A percentile compares a stretch with the other conserved stretches of the same genome.
These are phyloP conservation scores for Monochamus saltuarius DNA, from an alignment of 1,140 invertebrate genomes.

Conservation along the genomic window DNA sequence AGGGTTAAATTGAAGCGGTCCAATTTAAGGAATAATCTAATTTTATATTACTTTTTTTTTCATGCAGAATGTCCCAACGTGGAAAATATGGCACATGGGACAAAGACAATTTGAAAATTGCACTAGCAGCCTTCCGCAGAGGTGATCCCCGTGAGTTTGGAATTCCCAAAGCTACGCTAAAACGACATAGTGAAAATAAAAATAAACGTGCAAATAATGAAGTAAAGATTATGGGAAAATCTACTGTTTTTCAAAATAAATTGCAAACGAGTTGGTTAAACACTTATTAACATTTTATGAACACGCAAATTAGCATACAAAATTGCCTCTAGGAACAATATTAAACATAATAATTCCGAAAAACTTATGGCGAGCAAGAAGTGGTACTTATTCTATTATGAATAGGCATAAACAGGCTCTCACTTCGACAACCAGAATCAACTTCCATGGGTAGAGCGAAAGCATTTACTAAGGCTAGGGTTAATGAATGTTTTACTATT, in stretches of 20 bases:
- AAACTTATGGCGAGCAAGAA: conserved; percentile 1
- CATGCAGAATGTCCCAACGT: too few relatives aligned
- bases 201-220: not conserved
- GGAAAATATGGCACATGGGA: too few relatives aligned
- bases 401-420: conserved; percentile 32
- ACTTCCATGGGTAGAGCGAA: conserved; percentile 34
- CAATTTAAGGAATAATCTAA: too few relatives aligned
- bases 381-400: conserved; percentile 30
- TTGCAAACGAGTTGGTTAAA: conserved; percentile 1
- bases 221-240: conserved; percentile 14
- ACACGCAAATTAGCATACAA: too few relatives aligned
- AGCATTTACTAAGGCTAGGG: conserved; percentile 36
- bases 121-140: not conserved
- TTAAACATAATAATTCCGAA: not conserved
- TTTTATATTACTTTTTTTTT: too few relatives aligned
- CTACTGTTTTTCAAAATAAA: not conserved
- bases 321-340: too few relatives aligned
- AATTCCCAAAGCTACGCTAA: conserved; percentile 17
- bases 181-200: conserved; percentile 13
- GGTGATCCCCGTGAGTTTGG: not conserved
- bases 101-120: conserved; percentile 6
- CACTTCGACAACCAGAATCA: conserved; percentile 33
- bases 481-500: conserved; percentile 36
- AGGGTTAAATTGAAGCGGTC: too few relatives aligned
- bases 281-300: not conserved